Evolutionary conservation across 2,888 invertebrate species (phyloP), one percentile per base, ranked within the genome.

Genomic region (Himalopsyche japonica): DNA sequence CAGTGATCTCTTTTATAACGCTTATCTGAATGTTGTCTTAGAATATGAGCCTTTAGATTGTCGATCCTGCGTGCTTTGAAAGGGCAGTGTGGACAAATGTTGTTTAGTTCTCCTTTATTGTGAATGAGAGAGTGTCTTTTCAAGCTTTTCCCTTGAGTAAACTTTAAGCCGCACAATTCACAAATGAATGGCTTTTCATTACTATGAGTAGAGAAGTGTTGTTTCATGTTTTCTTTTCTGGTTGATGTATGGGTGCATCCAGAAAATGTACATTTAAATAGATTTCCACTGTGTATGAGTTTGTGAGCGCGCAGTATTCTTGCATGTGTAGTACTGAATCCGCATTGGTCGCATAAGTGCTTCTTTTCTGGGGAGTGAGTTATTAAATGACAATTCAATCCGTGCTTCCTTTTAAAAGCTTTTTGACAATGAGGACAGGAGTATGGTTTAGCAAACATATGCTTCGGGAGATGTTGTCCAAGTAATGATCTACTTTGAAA

Each of bases 321-420:
- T 88, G 92, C 91, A 86, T 93, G 93, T 0, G 92, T 92, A 0
- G 93, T 93, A 64, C 93, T 92, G 86, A 92, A 93, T 1, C 93
- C 93, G 87, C 93, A 93, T 37, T 93, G 90, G 88, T 93, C 93
- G 88, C 93, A 93, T 7, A 93, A 89, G 89, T 93, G 92, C 84
- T 92, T 91, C 86, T 93, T 93, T 76, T 91, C 90, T 48, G 90
- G 89, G 79, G 91, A 92, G 87, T 93, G 90, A 48, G 90, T 88
- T 87, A 93, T 90, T 88, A 93, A 90, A 87, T 94, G 94, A 47
- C 92, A 92, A 84, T 90, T 92, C 0, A 93, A 89, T 0, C 93
- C 93, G 87, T 93, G 93, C 81, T 93, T 93, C 93, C 93, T 93
- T 87, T 93, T 93, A 88, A 93, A 93, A 0, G 92, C 92, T 85